Evolutionary conservation across 2,888 invertebrate genomes (phyloP).

Genomic region (Anorthoa munda): DNA sequence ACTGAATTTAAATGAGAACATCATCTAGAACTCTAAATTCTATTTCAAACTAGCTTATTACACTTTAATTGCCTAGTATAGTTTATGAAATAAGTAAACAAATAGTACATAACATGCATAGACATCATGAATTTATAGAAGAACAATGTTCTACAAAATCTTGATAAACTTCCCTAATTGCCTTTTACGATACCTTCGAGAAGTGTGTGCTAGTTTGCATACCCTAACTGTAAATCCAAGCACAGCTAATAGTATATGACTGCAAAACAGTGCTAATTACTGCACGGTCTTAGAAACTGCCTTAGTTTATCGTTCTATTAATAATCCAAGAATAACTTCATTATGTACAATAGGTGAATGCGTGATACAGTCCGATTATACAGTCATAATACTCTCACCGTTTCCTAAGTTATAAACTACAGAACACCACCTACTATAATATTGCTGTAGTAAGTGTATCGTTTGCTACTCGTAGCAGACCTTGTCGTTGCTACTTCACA

Average conservation of each 20-base stretch:
- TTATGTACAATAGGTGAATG: not conserved
- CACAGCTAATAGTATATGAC: not conserved
- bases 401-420: not conserved
- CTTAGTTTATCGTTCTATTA: not conserved
- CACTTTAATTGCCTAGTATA: not conserved
- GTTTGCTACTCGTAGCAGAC: too few relatives aligned
- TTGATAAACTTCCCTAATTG: constrained; percentile 21
- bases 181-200: not conserved
- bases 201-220: constrained; percentile 27
- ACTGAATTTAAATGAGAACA: not conserved
- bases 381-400: not conserved
- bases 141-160: not conserved
- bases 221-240: constrained; percentile 8
- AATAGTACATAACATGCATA: too few relatives aligned
- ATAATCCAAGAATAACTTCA: constrained; percentile 14
- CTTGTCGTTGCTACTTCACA: not conserved
- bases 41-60: not conserved
- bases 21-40: not conserved
- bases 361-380: not conserved
- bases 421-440: not conserved
- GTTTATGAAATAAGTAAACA: too few relatives aligned
- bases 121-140: too few relatives aligned
- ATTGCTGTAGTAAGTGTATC: too few relatives aligned
- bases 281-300: constrained; percentile 16
- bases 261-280: constrained; percentile 20